These are phyloP conservation scores for Parnassius apollo DNA, from an alignment of 2,888 invertebrate genomes.

Conservation along the genomic window DNA sequence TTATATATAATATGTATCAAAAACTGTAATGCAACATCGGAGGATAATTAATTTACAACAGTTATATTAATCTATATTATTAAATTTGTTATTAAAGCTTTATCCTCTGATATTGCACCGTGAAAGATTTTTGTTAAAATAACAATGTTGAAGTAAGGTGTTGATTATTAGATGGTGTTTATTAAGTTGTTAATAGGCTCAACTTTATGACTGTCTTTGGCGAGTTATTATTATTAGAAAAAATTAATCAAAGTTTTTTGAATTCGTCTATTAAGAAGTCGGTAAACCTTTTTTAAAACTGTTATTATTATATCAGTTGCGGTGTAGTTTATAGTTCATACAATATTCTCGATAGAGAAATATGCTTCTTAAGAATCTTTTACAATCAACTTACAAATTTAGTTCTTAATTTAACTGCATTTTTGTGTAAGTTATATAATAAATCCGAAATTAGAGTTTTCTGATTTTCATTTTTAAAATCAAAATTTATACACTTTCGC, in stretches of 20 bases:
- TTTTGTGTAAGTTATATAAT: no score
- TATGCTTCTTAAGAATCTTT: no score
- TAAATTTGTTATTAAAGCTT: constrained; percentile 15
- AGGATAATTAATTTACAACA: constrained; percentile 27
- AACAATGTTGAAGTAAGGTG: constrained; percentile 42
- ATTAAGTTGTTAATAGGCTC: constrained; percentile 49
- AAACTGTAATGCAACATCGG: constrained; percentile 37
- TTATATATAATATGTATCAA: constrained; percentile 18
- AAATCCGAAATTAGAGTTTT: no score
- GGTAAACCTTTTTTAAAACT: no score
- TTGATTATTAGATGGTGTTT: constrained; percentile 43
- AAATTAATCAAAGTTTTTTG: background rate
- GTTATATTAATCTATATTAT: background rate
- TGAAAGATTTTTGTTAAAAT: constrained; percentile 52
- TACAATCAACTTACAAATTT: no score
- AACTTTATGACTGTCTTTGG: constrained; percentile 48
- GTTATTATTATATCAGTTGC: no score
- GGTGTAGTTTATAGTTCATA: no score
- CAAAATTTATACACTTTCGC: no score
- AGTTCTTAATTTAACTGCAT: no score
- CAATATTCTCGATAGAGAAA: no score
- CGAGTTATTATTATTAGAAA: background rate
- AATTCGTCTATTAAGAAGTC: background rate
- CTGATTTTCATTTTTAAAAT: no score
- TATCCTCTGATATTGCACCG: constrained; percentile 57